phyloP scores from a whole-genome alignment of 2,113 vertebrate genomes.

The Phocoena sinus region DNA sequence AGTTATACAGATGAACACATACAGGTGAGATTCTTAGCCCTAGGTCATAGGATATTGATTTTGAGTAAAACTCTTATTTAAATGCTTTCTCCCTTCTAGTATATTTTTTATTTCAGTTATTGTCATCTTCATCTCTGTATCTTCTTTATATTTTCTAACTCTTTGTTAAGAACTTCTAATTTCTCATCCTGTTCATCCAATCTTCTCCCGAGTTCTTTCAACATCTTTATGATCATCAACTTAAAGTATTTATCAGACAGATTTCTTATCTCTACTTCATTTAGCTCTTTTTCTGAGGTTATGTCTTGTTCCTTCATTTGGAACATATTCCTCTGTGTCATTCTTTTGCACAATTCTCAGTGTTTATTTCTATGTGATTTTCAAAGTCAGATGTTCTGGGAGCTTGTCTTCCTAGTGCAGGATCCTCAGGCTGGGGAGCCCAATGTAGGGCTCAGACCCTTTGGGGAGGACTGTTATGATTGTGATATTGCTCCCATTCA shows the following conservation, averaged over 20 bases:
- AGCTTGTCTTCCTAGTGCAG: neutral
- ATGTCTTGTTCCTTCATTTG: neutral
- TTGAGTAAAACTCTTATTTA: neutral
- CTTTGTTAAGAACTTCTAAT: neutral
- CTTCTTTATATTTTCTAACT: neutral
- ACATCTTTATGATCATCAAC: neutral
- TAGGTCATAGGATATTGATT: neutral
- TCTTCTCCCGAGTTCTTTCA: neutral
- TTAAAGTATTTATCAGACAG: neutral
- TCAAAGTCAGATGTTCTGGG: neutral
- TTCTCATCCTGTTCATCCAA: neutral
- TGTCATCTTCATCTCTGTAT: neutral
- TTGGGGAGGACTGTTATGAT: neutral
- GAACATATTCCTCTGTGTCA: neutral
- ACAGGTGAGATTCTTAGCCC: neutral
- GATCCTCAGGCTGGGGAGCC: neutral
- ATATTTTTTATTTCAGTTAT: neutral
- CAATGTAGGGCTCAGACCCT: neutral
- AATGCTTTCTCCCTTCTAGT: neutral
- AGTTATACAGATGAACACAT: neutral
- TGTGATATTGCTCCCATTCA: neutral
- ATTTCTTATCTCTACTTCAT: neutral
- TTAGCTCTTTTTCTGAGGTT: neutral
- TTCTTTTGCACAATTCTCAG: neutral
- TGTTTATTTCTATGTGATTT: neutral